Conservation (phyloP, 2,113 vertebrate genomes). For the Sminthopsis crassicaudata region DNA sequence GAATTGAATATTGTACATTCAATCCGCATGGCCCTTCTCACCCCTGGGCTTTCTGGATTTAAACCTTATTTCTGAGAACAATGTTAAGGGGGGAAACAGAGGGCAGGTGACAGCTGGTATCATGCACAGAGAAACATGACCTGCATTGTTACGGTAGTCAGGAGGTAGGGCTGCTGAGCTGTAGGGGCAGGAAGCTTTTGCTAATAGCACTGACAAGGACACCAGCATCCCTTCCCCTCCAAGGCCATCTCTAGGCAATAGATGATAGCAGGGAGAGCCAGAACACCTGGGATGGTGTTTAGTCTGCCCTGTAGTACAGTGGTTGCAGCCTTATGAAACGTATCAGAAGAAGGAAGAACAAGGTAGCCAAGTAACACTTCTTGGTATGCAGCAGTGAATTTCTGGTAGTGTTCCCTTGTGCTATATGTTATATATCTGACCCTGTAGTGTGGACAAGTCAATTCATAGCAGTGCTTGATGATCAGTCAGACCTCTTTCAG, state of each 20-base stretch:
- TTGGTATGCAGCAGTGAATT: background rate
- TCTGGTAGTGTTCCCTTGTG: background rate
- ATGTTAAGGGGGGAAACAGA: slow-evolving; percentile 26
- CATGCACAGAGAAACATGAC: slow-evolving; percentile 14
- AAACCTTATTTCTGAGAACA: slow-evolving; percentile 35
- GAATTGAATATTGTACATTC: background rate
- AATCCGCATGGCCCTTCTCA: background rate
- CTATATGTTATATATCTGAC: background rate
- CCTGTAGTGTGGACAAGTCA: background rate
- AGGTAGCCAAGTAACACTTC: background rate
- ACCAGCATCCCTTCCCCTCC: background rate
- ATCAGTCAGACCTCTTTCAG: background rate
- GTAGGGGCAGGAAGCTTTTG: background rate
- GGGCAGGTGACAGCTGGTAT: background rate
- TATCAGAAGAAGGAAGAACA: background rate
- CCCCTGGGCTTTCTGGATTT: background rate
- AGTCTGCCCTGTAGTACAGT: background rate
- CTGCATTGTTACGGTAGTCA: background rate
- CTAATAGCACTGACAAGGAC: background rate
- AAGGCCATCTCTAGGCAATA: background rate
- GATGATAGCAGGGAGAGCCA: background rate
- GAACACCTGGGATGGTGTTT: background rate
- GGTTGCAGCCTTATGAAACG: background rate
- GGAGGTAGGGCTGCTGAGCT: background rate
- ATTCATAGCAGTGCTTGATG: background rate